Conservation (phyloP, 2,113 vertebrate species). For the Megaptera novaeangliae region DNA sequence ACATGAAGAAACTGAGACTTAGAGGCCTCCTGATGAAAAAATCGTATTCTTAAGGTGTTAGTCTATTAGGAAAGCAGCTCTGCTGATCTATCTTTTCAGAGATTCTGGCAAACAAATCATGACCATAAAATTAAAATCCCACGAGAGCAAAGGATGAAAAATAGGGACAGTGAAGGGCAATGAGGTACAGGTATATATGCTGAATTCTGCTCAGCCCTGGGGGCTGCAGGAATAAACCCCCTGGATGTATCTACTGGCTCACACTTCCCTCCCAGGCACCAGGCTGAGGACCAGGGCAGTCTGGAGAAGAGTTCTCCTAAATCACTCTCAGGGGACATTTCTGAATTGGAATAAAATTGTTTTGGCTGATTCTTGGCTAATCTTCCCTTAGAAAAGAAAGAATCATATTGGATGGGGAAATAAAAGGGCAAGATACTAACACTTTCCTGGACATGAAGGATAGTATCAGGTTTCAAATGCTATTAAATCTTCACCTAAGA, state of each 20-base stretch:
- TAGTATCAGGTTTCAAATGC: constrained; percentile 51
- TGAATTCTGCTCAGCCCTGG: not conserved
- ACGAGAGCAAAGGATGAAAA: not conserved
- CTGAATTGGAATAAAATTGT: constrained; percentile 20
- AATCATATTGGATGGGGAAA: constrained; percentile 31
- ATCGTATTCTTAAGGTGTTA: not conserved
- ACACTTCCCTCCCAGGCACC: not conserved
- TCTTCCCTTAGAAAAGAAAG: constrained; percentile 40
- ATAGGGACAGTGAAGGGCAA: not conserved
- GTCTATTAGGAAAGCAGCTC: not conserved
- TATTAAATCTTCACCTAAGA: constrained; percentile 62
- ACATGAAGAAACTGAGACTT: not conserved
- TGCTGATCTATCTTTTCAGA: not conserved
- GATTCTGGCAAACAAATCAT: not conserved
- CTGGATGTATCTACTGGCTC: not conserved
- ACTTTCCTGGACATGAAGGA: not conserved
- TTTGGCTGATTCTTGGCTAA: constrained; percentile 20
- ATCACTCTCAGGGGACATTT: not conserved
- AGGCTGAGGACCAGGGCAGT: not conserved
- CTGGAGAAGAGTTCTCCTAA: not conserved
- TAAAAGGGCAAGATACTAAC: constrained; percentile 57
- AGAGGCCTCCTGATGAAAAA: not conserved
- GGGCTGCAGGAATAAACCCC: not conserved
- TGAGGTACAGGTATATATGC: not conserved
- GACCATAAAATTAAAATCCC: not conserved